A percentile compares a stretch with the other conserved stretches of the same genome.
Conservation (phyloP, 2,113 vertebrate genomes). For the Channa argus region DNA sequence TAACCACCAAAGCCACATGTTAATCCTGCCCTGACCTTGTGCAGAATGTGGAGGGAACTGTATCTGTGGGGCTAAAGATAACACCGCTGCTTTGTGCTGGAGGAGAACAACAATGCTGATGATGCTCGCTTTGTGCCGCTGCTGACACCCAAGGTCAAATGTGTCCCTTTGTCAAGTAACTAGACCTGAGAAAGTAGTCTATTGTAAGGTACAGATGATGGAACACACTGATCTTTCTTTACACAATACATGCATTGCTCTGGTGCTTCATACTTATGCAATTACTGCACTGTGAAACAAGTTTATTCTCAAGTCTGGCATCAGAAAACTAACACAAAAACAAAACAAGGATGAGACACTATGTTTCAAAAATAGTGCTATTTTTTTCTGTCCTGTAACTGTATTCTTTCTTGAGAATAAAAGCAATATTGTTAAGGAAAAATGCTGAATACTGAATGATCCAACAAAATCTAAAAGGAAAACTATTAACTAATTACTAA, state of each 20-base stretch:
- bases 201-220: constrained; percentile 47
- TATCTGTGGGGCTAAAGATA: constrained; percentile 76
- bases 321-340: no score
- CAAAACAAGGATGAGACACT: no score
- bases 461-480: no score
- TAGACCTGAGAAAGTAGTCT: constrained; percentile 63
- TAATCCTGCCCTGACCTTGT: constrained; percentile 77
- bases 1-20: constrained; percentile 65
- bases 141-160: constrained; percentile 62
- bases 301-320: no score
- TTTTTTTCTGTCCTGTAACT: no score
- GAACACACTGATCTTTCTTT: constrained; percentile 35
- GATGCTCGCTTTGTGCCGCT: constrained; percentile 66
- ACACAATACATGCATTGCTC: background rate
- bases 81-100: constrained; percentile 69
- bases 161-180: constrained; percentile 68
- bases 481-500: no score
- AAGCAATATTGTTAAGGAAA: no score
- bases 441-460: no score
- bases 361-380: no score
- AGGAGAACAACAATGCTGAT: constrained; percentile 77
- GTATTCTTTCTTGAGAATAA: no score
- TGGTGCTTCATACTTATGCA: constrained; percentile 3
- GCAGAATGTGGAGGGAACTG: constrained; percentile 64
- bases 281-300: background rate